Evolutionary conservation across 2,888 invertebrate genomes (phyloP).

Genomic region (Leucophora obtusa): DNA sequence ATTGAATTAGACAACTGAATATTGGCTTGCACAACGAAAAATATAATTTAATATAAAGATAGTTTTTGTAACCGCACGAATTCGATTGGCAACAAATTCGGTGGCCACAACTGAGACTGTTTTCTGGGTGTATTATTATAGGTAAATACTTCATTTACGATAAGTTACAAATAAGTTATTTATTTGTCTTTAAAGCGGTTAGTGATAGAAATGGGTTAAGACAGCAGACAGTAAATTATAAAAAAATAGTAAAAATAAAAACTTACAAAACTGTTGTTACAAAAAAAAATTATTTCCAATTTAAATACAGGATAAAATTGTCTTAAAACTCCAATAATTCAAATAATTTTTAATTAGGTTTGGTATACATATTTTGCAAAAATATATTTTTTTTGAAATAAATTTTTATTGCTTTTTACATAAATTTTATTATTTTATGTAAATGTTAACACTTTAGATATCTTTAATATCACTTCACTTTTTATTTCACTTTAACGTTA

Average conservation of each 20-base stretch:
- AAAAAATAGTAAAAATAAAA: neutral
- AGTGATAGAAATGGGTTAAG: too few relatives aligned
- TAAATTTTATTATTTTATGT: neutral
- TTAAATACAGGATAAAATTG: neutral
- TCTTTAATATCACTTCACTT: constrained; percentile 1
- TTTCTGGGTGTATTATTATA: too few relatives aligned
- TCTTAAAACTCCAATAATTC: neutral
- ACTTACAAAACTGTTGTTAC: neutral
- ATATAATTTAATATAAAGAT: too few relatives aligned
- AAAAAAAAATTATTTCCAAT: neutral
- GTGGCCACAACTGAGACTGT: too few relatives aligned
- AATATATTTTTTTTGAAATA: constrained; percentile 9
- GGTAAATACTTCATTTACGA: too few relatives aligned
- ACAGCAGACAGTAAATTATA: neutral
- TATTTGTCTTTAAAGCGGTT: too few relatives aligned
- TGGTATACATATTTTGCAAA: neutral
- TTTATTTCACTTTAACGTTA: neutral
- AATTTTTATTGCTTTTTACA: neutral
- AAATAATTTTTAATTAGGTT: neutral
- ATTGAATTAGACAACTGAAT: too few relatives aligned
- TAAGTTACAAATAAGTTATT: too few relatives aligned
- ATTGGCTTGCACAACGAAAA: too few relatives aligned
- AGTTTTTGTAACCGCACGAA: too few relatives aligned
- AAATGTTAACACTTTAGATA: neutral
- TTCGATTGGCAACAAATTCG: too few relatives aligned